These are phyloP conservation scores for Anarhynchus alexandrinus DNA, from an alignment of 2,113 vertebrate genomes.

Conservation along the genomic window DNA sequence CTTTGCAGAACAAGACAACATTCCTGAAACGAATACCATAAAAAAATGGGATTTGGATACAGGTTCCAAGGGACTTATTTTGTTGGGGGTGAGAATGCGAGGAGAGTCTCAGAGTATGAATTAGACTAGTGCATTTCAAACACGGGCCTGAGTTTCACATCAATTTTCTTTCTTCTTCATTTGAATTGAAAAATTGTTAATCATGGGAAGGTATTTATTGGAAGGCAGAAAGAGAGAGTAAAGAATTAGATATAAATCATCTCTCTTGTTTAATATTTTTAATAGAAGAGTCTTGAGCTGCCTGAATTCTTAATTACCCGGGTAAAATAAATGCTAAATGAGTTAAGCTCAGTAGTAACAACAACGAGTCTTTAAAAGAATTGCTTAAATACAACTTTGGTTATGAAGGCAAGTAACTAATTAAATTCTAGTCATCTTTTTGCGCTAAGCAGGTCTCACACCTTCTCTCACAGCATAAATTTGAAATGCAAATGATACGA, in stretches of 20 bases:
- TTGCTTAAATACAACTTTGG: not conserved
- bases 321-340: not conserved
- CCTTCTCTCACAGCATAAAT: conserved; percentile 36
- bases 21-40: not conserved
- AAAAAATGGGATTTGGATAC: not conserved
- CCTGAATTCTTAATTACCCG: not conserved
- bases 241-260: not conserved
- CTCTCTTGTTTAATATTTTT: not conserved
- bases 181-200: not conserved
- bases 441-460: not conserved
- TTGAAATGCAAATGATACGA: conserved; percentile 30
- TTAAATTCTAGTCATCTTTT: conserved; percentile 38
- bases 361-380: conserved; percentile 7
- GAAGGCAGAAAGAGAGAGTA: not conserved
- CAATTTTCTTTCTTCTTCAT: not conserved
- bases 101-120: not conserved
- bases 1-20: not conserved
- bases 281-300: not conserved
- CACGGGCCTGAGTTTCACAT: not conserved
- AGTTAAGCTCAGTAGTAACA: not conserved
- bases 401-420: not conserved
- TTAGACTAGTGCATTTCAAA: not conserved
- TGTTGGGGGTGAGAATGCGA: not conserved
- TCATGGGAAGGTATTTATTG: not conserved
- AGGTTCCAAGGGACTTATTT: not conserved